A percentile compares a stretch with the other conserved stretches of the same genome.
Evolutionary conservation across 1,140 invertebrate species (phyloP).

Genomic region (Hestina assimilis): DNA sequence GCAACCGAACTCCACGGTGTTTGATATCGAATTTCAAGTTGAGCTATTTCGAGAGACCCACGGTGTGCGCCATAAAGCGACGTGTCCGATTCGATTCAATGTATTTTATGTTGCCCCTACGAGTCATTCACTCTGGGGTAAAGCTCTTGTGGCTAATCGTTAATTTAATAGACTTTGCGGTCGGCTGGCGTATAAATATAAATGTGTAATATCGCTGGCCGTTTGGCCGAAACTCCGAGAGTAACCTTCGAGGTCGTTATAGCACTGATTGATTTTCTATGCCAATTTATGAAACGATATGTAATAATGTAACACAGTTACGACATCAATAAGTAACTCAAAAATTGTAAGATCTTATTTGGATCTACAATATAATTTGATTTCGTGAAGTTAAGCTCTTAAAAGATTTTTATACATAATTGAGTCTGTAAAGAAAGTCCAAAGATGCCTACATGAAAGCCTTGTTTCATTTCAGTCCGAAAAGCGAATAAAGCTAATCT

Average conservation of each 20-base stretch:
- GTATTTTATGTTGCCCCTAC: constrained; percentile 62
- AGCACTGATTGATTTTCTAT: not conserved
- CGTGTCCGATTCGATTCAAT: constrained; percentile 69
- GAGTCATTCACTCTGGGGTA: constrained; percentile 16
- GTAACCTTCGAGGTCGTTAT: constrained; percentile 5
- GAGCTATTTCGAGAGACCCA: constrained; percentile 62
- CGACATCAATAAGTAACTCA: too few species aligned
- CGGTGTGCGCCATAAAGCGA: constrained; percentile 57
- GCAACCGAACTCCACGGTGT: constrained; percentile 53
- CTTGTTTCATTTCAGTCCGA: constrained; percentile 56
- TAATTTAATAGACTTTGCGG: constrained; percentile 42
- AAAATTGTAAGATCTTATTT: too few species aligned
- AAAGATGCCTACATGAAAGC: too few species aligned
- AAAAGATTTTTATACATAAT: too few species aligned
- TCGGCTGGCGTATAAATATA: constrained; percentile 10
- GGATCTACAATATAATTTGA: too few species aligned
- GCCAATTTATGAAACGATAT: not conserved
- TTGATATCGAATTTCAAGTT: constrained; percentile 70
- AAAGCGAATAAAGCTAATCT: constrained; percentile 66
- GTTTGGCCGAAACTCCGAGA: constrained; percentile 14
- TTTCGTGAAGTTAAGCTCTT: too few species aligned
- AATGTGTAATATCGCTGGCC: constrained; percentile 13
- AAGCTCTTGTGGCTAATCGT: constrained; percentile 37
- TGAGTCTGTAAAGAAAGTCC: too few species aligned
- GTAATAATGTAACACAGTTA: too few species aligned